Percentiles rank a stretch among this genome's conserved stretches.
These are phyloP conservation scores for Betta splendens DNA, from an alignment of 2,797 vertebrate species.

Conservation along the genomic window DNA sequence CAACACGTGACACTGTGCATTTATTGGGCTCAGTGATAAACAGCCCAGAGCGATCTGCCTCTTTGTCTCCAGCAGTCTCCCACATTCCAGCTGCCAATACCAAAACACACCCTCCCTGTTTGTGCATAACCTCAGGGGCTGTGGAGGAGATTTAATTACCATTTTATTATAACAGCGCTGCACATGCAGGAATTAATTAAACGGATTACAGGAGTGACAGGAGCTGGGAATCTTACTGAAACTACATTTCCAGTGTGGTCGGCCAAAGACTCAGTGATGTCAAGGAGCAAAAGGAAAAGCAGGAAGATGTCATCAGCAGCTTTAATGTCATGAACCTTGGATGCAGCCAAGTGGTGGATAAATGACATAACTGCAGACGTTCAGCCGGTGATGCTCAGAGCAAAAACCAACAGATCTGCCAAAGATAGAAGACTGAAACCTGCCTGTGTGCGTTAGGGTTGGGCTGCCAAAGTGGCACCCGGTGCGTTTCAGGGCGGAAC, in stretches of 20 bases:
- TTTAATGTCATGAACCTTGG: constrained; percentile 14
- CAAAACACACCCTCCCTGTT: constrained; percentile 24
- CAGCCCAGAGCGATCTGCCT: constrained; percentile 13
- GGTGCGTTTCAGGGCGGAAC: too few species aligned
- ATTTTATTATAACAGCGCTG: constrained; percentile 5
- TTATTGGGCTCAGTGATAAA: constrained; percentile 41
- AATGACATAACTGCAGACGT: constrained; percentile 16
- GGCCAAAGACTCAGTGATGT: constrained; percentile 23
- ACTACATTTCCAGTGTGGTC: constrained; percentile 28
- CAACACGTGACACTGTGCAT: constrained; percentile 28
- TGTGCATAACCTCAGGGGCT: constrained; percentile 19
- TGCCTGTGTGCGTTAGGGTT: background rate
- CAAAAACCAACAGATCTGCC: constrained; percentile 2
- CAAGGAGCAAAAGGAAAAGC: constrained; percentile 1
- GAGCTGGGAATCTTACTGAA: constrained; percentile 26
- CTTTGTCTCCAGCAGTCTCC: constrained; percentile 2
- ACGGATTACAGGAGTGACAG: constrained; percentile 34
- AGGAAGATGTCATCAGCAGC: background rate
- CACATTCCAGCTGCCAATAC: constrained; percentile 18
- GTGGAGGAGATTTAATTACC: constrained; percentile 25
- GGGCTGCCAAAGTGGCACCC: too few species aligned
- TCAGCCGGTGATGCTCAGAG: background rate
- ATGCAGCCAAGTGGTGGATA: constrained; percentile 12
- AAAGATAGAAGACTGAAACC: constrained; percentile 2
- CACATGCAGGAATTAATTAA: constrained; percentile 35